Conservation (phyloP, 2,113 vertebrate species). For the Ptychochromis oligacanthus region DNA sequence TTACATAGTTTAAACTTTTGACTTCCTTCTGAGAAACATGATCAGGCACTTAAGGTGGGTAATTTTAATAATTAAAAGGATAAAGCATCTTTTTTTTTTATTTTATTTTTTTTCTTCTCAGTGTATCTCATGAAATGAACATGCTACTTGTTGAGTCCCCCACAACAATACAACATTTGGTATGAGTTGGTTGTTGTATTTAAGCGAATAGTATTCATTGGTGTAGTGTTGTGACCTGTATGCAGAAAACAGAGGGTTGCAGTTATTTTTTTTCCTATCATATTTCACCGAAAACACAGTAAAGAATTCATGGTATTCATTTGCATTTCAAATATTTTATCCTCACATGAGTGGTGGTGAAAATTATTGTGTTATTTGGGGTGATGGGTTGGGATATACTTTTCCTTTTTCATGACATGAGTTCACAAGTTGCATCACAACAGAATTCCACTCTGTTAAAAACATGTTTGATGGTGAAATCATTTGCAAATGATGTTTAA, state of each 20-base stretch:
- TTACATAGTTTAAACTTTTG: not conserved
- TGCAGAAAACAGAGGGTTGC: not conserved
- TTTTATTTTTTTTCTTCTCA: not conserved
- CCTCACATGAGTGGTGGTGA: conserved; percentile 9
- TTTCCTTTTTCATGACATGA: conserved; percentile 3
- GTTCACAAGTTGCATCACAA: not conserved
- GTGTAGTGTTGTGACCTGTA: conserved; percentile 1
- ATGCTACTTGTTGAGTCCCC: not conserved
- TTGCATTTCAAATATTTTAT: conserved; percentile 24
- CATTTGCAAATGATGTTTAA: conserved; percentile 32
- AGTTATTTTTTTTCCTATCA: not conserved
- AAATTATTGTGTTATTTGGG: not conserved
- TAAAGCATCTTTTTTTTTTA: too few relatives aligned
- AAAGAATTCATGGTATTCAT: not conserved
- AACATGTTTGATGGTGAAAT: conserved; percentile 25
- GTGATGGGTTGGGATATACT: not conserved
- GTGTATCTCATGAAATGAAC: not conserved
- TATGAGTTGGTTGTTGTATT: conserved; percentile 23
- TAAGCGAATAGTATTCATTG: conserved; percentile 40
- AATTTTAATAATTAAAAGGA: not conserved
- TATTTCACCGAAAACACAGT: not conserved
- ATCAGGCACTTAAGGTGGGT: not conserved
- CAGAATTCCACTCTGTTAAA: not conserved
- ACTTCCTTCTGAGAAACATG: not conserved
- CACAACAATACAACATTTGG: not conserved